Evolutionary conservation across 2,797 vertebrate genomes (phyloP), one percentile per base, ranked within the genome.

Genomic region (Channallabes apus): DNA sequence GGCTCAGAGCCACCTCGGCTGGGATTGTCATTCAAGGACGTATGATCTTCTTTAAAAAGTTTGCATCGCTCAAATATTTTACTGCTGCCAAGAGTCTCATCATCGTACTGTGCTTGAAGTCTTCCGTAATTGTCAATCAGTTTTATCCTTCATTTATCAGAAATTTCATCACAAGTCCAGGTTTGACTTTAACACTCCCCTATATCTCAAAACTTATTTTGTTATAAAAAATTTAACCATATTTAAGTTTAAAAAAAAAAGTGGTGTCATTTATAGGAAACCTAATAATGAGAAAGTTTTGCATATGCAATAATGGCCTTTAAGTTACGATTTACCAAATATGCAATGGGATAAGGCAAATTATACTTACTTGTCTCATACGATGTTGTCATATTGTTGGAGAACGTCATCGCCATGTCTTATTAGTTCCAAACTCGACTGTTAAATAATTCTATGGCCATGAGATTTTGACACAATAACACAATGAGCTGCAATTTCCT

Each of bases 401-500:
- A 17, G 54, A 6, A 17, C 61, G 2, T 29, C n/a, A 24, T 7
- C 24, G 29, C 32, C 22, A 32, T 80, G 62, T 80, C 79, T 65
- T 4, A 65, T 29, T 32, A 80, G 61, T 67, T 80, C 38, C 65
- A 67, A 80, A 29, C 24, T n/a, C 29, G 38, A 29, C 41, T 51
- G 62, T 32, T 2, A 54, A 80, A 65, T 22, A 65, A 54, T 9
- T n/a, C 7, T 46, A 2, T 80, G 56, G 41, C 64, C 24, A 79
- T 35, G 6, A 41, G 15, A 51, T 24, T 20, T 65, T 41, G 3
- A 67, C 65, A n/a, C 29, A 62, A 65, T 80, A 80, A 64, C 14
- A 80, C 29, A 59, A 9, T 22, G n/a, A 54, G 41, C 12, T 62
- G 59, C 41, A 65, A 54, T 80, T 80, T 80, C 79, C 79, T 80